Evolutionary conservation across 2,113 vertebrate species (phyloP).

Genomic region (Jaculus jaculus): DNA sequence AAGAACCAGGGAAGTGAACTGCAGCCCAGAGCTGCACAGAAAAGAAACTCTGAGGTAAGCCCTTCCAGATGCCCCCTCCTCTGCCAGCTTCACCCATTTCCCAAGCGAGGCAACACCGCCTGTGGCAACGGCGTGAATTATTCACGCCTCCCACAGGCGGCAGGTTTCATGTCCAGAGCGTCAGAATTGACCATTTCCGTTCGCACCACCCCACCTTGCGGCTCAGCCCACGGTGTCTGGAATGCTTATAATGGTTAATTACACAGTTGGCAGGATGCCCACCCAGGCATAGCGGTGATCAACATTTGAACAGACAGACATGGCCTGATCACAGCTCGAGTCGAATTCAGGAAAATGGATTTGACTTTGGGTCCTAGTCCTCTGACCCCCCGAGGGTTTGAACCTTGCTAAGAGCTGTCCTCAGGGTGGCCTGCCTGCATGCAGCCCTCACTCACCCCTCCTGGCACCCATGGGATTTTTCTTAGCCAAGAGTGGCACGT

Average conservation of each 20-base stretch:
- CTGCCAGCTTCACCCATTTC: rapidly evolving
- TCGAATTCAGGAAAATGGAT: background rate
- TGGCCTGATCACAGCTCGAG: background rate
- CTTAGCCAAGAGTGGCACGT: background rate
- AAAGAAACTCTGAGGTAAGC: background rate
- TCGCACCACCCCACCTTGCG: rapidly evolving
- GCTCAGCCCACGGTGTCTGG: rapidly evolving
- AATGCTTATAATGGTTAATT: background rate
- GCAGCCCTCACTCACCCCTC: rapidly evolving
- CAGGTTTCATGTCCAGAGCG: rapidly evolving
- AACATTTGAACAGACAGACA: rapidly evolving
- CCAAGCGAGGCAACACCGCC: rapidly evolving
- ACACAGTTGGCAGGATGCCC: background rate
- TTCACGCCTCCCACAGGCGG: rapidly evolving
- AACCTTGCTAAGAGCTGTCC: background rate
- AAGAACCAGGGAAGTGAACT: no score
- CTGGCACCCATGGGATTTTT: background rate
- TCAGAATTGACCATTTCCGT: background rate
- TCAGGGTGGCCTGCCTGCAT: rapidly evolving
- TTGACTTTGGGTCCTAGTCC: background rate
- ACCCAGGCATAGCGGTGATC: rapidly evolving
- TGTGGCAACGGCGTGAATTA: rapidly evolving
- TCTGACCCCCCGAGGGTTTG: rapidly evolving
- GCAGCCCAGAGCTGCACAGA: background rate
- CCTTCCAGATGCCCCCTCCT: background rate